phyloP scores from a whole-genome alignment of 2,797 vertebrate species.

The Chelon auratus region DNA sequence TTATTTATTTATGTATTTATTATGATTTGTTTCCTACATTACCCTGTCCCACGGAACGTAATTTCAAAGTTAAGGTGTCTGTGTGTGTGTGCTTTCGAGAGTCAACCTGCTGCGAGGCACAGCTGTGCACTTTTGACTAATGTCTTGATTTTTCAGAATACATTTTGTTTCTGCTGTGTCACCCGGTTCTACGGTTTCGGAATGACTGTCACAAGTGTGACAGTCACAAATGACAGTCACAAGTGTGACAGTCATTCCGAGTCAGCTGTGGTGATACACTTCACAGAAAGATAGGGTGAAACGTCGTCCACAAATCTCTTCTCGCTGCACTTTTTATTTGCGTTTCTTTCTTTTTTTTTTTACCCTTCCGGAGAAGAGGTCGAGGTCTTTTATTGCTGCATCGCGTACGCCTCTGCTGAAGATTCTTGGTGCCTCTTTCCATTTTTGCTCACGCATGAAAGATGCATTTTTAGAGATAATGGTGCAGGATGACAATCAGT shows the following conservation, averaged over 20 bases:
- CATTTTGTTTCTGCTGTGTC: constrained; percentile 72
- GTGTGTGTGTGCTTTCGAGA: constrained; percentile 44
- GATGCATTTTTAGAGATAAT: no score
- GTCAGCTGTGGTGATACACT: constrained; percentile 66
- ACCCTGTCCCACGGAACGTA: neutral
- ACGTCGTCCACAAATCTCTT: constrained; percentile 30
- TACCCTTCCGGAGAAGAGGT: neutral
- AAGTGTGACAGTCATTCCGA: constrained; percentile 63
- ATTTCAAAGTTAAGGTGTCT: no score
- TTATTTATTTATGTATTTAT: no score
- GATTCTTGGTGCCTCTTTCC: no score
- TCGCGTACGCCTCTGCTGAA: neutral
- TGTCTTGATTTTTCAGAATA: constrained; percentile 62
- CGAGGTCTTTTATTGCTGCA: constrained; percentile 9
- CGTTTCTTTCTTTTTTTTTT: neutral
- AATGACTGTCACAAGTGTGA: constrained; percentile 53
- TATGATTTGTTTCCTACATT: no score
- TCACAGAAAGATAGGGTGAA: constrained; percentile 61
- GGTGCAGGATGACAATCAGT: neutral
- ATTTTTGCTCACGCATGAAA: no score
- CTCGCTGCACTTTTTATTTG: constrained; percentile 32
- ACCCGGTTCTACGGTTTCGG: constrained; percentile 68
- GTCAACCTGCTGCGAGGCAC: constrained; percentile 36
- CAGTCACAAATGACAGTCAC: no score
- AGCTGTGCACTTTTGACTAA: constrained; percentile 70